These are phyloP conservation scores for Ptilodon capucinus DNA, from an alignment of 2,888 invertebrate species.

Conservation along the genomic window DNA sequence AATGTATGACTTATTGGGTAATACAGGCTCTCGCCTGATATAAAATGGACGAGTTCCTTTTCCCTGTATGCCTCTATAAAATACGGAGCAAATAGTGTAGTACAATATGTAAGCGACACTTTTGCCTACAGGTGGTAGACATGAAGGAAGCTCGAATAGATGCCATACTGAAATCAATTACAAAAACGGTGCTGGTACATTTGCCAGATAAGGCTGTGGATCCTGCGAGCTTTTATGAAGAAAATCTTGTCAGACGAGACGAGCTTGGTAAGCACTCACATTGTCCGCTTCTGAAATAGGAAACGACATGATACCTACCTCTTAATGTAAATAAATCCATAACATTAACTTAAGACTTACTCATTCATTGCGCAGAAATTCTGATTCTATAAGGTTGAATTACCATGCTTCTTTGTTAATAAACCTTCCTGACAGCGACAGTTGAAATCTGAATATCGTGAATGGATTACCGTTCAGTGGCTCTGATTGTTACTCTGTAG, in stretches of 20 bases:
- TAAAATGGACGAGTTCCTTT: too few species aligned
- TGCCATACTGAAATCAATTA: slow-evolving; percentile 84
- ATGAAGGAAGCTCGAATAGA: slow-evolving; percentile 90
- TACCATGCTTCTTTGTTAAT: not conserved
- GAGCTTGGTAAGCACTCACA: slow-evolving; percentile 60
- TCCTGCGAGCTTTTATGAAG: slow-evolving; percentile 83
- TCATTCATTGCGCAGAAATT: too few species aligned
- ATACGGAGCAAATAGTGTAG: too few species aligned
- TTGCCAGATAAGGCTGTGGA: slow-evolving; percentile 84
- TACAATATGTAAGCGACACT: not conserved
- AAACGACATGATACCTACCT: too few species aligned
- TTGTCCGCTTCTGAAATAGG: not conserved
- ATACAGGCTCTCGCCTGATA: too few species aligned
- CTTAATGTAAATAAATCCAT: too few species aligned
- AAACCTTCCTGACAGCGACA: not conserved
- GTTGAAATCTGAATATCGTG: not conserved
- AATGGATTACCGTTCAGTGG: not conserved
- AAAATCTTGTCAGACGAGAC: slow-evolving; percentile 82
- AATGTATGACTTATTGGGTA: too few species aligned
- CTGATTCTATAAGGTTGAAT: too few species aligned
- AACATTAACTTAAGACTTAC: too few species aligned
- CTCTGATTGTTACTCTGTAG: slow-evolving; percentile 3
- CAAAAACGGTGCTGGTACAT: slow-evolving; percentile 83
- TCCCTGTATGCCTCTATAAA: too few species aligned
- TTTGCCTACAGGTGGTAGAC: slow-evolving; percentile 81